Evolutionary conservation across 1,140 invertebrate species (phyloP).

Genomic region (Uloborus diversus): DNA sequence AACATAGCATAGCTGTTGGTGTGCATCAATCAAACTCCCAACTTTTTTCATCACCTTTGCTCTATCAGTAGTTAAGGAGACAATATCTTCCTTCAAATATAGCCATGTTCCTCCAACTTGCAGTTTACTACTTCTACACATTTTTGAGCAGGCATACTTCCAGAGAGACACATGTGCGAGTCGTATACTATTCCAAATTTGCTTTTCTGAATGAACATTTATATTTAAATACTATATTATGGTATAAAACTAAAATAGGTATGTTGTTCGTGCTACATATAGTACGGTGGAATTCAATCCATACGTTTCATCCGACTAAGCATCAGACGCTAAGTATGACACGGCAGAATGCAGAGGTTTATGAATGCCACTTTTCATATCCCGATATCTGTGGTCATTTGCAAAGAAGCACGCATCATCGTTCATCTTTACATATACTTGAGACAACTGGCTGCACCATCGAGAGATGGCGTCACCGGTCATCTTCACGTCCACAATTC

Average conservation of each 20-base stretch:
- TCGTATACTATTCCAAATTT: background rate
- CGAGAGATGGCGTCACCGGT: too few relatives aligned
- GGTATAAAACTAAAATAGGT: background rate
- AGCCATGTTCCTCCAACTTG: background rate
- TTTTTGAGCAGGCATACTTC: background rate
- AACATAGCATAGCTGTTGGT: background rate
- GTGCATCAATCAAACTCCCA: background rate
- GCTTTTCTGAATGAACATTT: background rate
- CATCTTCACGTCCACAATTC: too few relatives aligned
- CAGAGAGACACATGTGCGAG: background rate
- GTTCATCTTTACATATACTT: too few relatives aligned
- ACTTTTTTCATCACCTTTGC: background rate
- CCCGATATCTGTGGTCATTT: too few relatives aligned
- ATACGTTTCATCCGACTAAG: too few relatives aligned
- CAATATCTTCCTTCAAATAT: conserved; percentile 1
- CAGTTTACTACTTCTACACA: conserved; percentile 4
- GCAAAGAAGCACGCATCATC: too few relatives aligned
- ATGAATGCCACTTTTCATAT: too few relatives aligned
- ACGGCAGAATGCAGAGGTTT: too few relatives aligned
- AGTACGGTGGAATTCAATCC: background rate
- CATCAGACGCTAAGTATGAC: too few relatives aligned
- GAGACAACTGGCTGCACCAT: too few relatives aligned
- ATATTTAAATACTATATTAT: too few relatives aligned
- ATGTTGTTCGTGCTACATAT: background rate
- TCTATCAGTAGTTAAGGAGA: background rate